Conservation (phyloP, 2,797 vertebrate genomes). For the Cossypha niveicapilla region DNA sequence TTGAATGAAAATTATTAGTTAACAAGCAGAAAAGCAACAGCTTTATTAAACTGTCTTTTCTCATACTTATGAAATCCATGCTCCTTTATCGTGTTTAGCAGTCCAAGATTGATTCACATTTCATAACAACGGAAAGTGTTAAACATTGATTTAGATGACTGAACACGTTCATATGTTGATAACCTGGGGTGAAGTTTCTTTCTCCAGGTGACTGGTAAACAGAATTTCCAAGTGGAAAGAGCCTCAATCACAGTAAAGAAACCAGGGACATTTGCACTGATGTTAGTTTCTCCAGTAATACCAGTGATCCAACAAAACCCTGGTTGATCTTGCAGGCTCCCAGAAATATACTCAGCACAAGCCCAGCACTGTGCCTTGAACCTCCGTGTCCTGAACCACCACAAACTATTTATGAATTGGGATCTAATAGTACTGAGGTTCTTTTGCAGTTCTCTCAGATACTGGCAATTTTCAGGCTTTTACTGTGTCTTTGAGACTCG, state of each 20-base stretch:
- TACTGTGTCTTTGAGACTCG: background rate
- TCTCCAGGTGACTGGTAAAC: background rate
- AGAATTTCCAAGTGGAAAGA: background rate
- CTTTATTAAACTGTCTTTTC: background rate
- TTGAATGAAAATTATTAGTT: background rate
- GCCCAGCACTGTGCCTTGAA: rapidly evolving
- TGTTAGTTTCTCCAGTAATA: background rate
- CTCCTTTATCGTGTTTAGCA: background rate
- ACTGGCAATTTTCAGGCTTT: background rate
- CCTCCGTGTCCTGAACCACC: background rate
- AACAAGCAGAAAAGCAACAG: background rate
- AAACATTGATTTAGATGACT: background rate
- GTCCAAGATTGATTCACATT: background rate
- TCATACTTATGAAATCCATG: background rate
- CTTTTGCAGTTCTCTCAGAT: background rate
- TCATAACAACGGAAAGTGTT: background rate
- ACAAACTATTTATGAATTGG: background rate
- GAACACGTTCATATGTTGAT: background rate
- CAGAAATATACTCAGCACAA: background rate
- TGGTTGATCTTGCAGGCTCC: background rate
- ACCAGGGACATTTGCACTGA: background rate
- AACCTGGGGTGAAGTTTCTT: background rate
- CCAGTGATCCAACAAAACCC: background rate
- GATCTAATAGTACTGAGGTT: background rate
- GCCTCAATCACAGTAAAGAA: background rate